Conservation (phyloP, 2,888 invertebrate species). For the Acrobasis suavella region DNA sequence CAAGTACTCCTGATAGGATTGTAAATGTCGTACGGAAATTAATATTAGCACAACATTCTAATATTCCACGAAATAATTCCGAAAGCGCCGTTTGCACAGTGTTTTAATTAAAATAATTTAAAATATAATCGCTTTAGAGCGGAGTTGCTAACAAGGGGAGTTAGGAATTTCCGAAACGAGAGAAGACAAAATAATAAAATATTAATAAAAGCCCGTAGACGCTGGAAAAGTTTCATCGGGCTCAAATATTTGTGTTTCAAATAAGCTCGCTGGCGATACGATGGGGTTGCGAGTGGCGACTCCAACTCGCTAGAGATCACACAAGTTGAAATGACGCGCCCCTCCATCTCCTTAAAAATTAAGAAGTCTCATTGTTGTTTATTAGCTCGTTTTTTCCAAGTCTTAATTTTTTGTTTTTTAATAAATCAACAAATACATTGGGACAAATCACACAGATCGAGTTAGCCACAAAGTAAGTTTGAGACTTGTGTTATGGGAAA, state of each 20-base stretch:
- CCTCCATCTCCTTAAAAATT: no score
- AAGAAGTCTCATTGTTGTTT: no score
- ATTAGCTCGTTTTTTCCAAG: no score
- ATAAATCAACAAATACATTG: no score
- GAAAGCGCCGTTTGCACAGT: constrained; percentile 67
- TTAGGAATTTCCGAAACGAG: constrained; percentile 71
- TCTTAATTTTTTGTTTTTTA: no score
- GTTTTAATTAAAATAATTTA: constrained; percentile 82
- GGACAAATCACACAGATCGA: no score
- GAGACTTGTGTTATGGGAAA: no score
- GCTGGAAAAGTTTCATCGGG: constrained; percentile 74
- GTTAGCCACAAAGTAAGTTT: no score
- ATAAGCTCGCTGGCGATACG: constrained; percentile 74
- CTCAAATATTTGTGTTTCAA: constrained; percentile 81
- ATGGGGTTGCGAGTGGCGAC: constrained; percentile 56
- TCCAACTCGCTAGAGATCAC: constrained; percentile 37
- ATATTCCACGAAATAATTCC: constrained; percentile 56
- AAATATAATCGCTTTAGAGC: constrained; percentile 81
- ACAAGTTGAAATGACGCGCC: no score
- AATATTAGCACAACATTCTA: constrained; percentile 39
- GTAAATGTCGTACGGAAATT: constrained; percentile 21
- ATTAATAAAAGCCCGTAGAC: constrained; percentile 80
- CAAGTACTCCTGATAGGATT: constrained; percentile 18
- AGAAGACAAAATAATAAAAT: constrained; percentile 83
- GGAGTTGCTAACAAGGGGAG: constrained; percentile 77